A percentile compares a stretch with the other conserved stretches of the same genome.
phyloP scores from a whole-genome alignment of 2,113 vertebrate genomes.

The Cairina moschata region DNA sequence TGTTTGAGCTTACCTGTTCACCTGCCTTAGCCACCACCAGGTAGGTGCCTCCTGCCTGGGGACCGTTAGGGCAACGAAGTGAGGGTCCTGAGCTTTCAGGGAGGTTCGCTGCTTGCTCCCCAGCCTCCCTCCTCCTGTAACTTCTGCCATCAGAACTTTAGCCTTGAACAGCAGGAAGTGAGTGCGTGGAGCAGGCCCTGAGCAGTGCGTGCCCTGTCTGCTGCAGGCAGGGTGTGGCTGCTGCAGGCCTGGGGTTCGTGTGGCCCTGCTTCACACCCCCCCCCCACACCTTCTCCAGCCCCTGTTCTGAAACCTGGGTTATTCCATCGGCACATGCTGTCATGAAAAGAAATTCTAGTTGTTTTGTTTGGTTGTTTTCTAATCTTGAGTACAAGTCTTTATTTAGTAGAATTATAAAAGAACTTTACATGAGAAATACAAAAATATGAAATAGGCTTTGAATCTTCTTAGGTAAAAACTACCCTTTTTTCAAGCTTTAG shows the following conservation, averaged over 20 bases:
- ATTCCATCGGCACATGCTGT: accelerated
- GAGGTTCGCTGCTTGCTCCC: neutral
- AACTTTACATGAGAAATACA: slow-evolving; percentile 74
- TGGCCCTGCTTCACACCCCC: accelerated
- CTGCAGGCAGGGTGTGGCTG: neutral
- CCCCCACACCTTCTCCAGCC: neutral
- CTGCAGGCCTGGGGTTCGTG: neutral
- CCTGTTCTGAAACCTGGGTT: neutral
- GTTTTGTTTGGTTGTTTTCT: neutral
- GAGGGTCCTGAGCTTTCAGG: neutral
- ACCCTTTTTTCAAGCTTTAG: slow-evolving; percentile 53
- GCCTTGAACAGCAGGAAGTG: neutral
- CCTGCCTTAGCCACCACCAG: too few relatives aligned
- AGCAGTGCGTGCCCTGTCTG: too few relatives aligned
- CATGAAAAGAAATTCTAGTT: slow-evolving; percentile 22
- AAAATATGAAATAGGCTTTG: slow-evolving; percentile 77
- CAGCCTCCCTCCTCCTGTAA: too few relatives aligned
- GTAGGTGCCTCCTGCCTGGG: neutral
- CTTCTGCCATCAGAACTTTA: accelerated
- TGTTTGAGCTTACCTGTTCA: too few relatives aligned
- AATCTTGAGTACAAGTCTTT: slow-evolving; percentile 49
- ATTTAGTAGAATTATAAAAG: slow-evolving; percentile 77
- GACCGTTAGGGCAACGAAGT: too few relatives aligned
- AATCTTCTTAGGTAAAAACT: slow-evolving; percentile 56
- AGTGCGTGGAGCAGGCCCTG: too few relatives aligned